phyloP scores from a whole-genome alignment of 2,888 invertebrate species.

The Hemicrepidius hirtus region DNA sequence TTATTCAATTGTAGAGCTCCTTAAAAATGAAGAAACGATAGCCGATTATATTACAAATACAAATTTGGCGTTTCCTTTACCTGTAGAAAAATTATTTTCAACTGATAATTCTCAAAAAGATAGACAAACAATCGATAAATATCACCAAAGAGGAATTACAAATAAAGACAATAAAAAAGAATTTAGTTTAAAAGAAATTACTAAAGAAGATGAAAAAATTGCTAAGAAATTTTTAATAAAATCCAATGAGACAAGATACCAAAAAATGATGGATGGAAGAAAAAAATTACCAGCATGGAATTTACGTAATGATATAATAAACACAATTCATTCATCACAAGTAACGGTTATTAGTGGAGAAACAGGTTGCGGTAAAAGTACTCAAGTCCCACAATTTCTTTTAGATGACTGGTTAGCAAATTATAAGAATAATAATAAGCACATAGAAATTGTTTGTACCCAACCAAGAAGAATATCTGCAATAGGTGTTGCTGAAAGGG shows the following conservation, averaged over 20 bases:
- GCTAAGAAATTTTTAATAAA: slow-evolving; percentile 78
- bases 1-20: slow-evolving; percentile 81
- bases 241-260: slow-evolving; percentile 77
- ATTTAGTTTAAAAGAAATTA: slow-evolving; percentile 74
- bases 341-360: slow-evolving; percentile 87
- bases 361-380: slow-evolving; percentile 90
- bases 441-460: slow-evolving; percentile 92
- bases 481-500: slow-evolving; percentile 93
- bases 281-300: slow-evolving; percentile 84
- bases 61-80: slow-evolving; percentile 78
- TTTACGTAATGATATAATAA: slow-evolving; percentile 81
- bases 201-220: slow-evolving; percentile 78
- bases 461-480: slow-evolving; percentile 95
- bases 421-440: slow-evolving; percentile 74
- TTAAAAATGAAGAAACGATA: slow-evolving; percentile 82
- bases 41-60: slow-evolving; percentile 76
- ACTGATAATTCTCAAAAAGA: slow-evolving; percentile 62
- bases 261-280: slow-evolving; percentile 79
- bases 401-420: slow-evolving; percentile 88
- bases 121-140: slow-evolving; percentile 72
- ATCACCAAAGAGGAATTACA: slow-evolving; percentile 79
- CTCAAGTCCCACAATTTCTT: slow-evolving; percentile 95
- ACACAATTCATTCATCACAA: slow-evolving; percentile 78
- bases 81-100: slow-evolving; percentile 72
- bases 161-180: slow-evolving; percentile 74